phyloP scores from a whole-genome alignment of 1,140 invertebrate genomes.

The Neomicropteryx cornuta region DNA sequence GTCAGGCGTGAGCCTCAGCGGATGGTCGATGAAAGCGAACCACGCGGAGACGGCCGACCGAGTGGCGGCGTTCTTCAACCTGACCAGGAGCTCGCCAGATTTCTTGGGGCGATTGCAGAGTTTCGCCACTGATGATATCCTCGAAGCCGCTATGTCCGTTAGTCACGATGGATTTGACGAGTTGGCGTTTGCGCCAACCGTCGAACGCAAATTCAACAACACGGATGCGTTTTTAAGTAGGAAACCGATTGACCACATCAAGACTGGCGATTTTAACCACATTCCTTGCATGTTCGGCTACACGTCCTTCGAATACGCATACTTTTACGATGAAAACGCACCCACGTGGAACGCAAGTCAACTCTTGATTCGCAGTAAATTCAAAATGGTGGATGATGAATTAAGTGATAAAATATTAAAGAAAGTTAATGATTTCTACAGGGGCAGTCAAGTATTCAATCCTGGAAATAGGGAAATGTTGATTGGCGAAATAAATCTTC shows the following conservation, averaged over 20 bases:
- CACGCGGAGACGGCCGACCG: slow-evolving; percentile 11
- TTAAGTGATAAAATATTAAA: slow-evolving; percentile 18
- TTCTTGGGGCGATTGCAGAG: no score
- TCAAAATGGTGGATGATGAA: slow-evolving; percentile 14
- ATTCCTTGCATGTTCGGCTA: no score
- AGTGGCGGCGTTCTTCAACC: no score
- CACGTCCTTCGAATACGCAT: no score
- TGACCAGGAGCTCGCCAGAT: no score
- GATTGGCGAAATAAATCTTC: slow-evolving; percentile 10
- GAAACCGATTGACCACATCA: no score
- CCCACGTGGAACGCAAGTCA: no score
- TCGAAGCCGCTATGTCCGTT: slow-evolving; percentile 15
- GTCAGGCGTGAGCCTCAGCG: slow-evolving; percentile 45
- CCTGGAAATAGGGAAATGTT: slow-evolving; percentile 15
- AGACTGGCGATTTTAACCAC: no score
- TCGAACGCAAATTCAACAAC: no score
- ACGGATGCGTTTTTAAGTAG: no score
- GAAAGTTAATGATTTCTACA: slow-evolving; percentile 27
- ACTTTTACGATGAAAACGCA: no score
- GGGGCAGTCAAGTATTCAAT: slow-evolving; percentile 17
- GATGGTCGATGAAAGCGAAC: slow-evolving; percentile 42
- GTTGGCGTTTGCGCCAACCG: slow-evolving; percentile 13
- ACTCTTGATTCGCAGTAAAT: no score
- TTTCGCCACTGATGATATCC: slow-evolving; percentile 13
- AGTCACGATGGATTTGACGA: slow-evolving; percentile 12